phyloP scores from a whole-genome alignment of 2,113 vertebrate genomes.

The Casuarius casuarius region DNA sequence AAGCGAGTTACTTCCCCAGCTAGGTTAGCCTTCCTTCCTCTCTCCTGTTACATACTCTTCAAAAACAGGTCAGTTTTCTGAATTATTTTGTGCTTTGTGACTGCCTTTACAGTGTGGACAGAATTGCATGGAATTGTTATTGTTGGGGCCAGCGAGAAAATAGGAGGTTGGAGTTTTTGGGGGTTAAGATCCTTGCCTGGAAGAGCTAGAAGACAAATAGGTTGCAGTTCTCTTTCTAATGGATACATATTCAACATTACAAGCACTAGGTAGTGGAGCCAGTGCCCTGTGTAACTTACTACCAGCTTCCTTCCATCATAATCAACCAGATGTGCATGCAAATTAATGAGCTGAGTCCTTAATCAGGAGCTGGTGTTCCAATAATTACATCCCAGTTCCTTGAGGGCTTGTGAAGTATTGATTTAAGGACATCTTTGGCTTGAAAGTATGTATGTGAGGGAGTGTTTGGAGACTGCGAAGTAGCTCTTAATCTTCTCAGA shows the following conservation, averaged over 20 bases:
- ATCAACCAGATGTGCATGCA: slow-evolving; percentile 18
- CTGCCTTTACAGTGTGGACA: neutral
- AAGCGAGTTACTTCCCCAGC: neutral
- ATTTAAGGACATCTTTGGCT: slow-evolving; percentile 38
- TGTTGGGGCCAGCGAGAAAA: neutral
- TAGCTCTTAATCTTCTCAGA: slow-evolving; percentile 20
- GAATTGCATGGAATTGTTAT: neutral
- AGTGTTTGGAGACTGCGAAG: slow-evolving; percentile 25
- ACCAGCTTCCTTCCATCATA: neutral
- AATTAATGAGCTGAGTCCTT: slow-evolving; percentile 23
- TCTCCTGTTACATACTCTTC: neutral
- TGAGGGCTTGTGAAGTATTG: neutral
- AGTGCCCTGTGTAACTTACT: neutral
- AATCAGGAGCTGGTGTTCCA: slow-evolving; percentile 43
- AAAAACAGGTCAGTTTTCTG: neutral
- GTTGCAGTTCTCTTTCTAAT: neutral
- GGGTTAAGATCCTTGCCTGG: neutral
- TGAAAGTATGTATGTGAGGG: neutral
- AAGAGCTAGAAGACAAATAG: neutral
- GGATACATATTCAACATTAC: neutral
- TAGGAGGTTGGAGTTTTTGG: neutral
- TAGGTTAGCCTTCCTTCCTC: neutral
- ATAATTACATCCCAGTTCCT: slow-evolving; percentile 40
- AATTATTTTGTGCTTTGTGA: neutral
- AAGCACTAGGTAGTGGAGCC: neutral